Base-by-base conservation (phyloP, 2,113 vertebrate genomes). In the Barnardius zonarius region DNA sequence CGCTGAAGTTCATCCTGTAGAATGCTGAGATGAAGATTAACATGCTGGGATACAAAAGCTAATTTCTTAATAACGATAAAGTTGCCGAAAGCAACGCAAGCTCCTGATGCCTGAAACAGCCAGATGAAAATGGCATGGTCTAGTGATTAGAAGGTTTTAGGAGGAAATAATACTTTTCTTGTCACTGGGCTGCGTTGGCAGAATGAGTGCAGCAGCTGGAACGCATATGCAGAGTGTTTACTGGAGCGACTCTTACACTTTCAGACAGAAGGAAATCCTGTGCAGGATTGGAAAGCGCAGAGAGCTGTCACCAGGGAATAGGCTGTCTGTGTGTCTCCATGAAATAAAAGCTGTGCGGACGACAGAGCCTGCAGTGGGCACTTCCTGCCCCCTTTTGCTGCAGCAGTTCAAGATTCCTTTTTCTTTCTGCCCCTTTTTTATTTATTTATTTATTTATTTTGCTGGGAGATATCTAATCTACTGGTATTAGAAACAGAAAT, bases 231-330 rank as follows among this genome's bases (percentile, higher is more conserved):
- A 95, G 97, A 96, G 97, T 96, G 97, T 98, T 97, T 97, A 97
- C 96, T 96, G 95, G 97, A 97, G 77, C 72, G 35, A 97, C 96
- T 95, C 97, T 96, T 97, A 97, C 97, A 96, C 97, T 97, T 97
- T 97, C 98, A 97, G 97, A 98, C 98, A 98, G 97, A 97, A 98
- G 98, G 98, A 98, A 98, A 98, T 98, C 98, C 98, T 98, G 97
- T 97, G 96, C 63, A 35, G 96, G 55, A 67, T 95, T 97, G 97
- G 96, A 97, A 97, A 97, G 96, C 73, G 48, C 88, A 66, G 83
- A 90, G 93, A 92, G 94, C 88, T 48, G 96, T 97, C 98, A 86
- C 97, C 83, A 75, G 98, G 98, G 97, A 98, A 93, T 95, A 93
- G 91, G 72, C 94, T 75, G 96, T 96, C 96, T 97, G 96, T 97